Base-by-base conservation (phyloP, 2,888 invertebrate genomes). In the Abscondita cerata region DNA sequence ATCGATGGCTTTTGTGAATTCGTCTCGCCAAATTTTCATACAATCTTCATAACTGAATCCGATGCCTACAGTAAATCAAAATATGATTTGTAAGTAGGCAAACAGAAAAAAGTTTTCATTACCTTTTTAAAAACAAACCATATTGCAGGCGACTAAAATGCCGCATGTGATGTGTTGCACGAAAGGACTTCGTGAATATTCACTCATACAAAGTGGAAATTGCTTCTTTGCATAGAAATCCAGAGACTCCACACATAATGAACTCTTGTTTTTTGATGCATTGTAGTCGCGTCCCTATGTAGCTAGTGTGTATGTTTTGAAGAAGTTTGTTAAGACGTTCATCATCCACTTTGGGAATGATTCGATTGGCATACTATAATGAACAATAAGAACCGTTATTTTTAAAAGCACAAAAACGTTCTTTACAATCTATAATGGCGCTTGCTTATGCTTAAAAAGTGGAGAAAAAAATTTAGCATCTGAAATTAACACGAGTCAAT, bases 181-280 rank as follows among this genome's bases (percentile, higher is more conserved):
- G 85, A 4, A 99, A 78, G 15, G 87, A 83, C 65, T 61, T 93
- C 91, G 78, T 98, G 96, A 55, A 97, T 84, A 62, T 89, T 86
- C 69, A 97, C 92, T 89, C 98, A 99, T 99, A 76, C 99, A 99
- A n/a, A 95, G 82, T 1, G 99, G 98, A 81, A 92, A 98, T 9
- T 96, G 94, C 84, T 99, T 99, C 64, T 87, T 86, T 0, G 94
- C 87, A 15, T 94, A 82, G 78, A 90, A 82, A 76, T 96, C 93
- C 15, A 97, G 79, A 65, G 73, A 68, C 15, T 69, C 71, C 2
- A 73, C 70, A 64, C 75, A 68, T n/a, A 80, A 68, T 19, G 61
- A 66, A 13, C 73, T 73, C 56, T 72, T 68, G 44, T 69, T 68
- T 11, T 1, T 68, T 0, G 91, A 89, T 53, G 84, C 82, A 52